Conservation (phyloP, 2,888 invertebrate species). For the Masnerella sp. region DNA sequence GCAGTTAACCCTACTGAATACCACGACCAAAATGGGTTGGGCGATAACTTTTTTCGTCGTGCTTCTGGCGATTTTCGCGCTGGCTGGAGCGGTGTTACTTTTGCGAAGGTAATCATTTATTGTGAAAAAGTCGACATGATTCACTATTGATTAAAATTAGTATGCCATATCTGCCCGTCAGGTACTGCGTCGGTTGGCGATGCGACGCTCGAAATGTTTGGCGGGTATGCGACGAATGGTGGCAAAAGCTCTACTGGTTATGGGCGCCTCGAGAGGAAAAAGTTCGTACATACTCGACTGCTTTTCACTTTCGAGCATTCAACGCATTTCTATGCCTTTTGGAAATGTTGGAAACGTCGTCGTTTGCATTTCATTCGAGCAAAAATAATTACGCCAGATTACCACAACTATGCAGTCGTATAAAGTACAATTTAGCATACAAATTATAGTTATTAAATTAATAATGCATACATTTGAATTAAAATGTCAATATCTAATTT, state of each 20-base stretch:
- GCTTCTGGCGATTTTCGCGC: slow-evolving; percentile 67
- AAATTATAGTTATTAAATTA: no score
- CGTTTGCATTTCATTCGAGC: no score
- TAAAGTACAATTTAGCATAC: no score
- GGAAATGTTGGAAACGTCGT: no score
- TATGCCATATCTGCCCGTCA: slow-evolving; percentile 49
- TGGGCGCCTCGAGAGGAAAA: slow-evolving; percentile 76
- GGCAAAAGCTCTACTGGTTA: slow-evolving; percentile 74
- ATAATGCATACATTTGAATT: no score
- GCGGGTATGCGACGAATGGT: slow-evolving; percentile 75
- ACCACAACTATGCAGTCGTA: no score
- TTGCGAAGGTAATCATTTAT: slow-evolving; percentile 68
- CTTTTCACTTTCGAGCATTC: no score
- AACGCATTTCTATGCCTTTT: no score
- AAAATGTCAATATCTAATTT: no score
- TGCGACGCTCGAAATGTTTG: slow-evolving; percentile 73
- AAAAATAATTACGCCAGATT: no score
- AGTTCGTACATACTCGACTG: no score
- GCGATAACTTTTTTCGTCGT: slow-evolving; percentile 70
- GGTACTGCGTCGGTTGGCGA: slow-evolving; percentile 71
- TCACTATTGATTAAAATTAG: slow-evolving; percentile 39
- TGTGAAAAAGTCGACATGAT: background rate
- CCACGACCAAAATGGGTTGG: slow-evolving; percentile 73
- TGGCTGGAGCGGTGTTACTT: slow-evolving; percentile 69
- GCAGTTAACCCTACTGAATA: slow-evolving; percentile 5